Conservation (phyloP, 2,797 vertebrate genomes). For the Balearica regulorum region DNA sequence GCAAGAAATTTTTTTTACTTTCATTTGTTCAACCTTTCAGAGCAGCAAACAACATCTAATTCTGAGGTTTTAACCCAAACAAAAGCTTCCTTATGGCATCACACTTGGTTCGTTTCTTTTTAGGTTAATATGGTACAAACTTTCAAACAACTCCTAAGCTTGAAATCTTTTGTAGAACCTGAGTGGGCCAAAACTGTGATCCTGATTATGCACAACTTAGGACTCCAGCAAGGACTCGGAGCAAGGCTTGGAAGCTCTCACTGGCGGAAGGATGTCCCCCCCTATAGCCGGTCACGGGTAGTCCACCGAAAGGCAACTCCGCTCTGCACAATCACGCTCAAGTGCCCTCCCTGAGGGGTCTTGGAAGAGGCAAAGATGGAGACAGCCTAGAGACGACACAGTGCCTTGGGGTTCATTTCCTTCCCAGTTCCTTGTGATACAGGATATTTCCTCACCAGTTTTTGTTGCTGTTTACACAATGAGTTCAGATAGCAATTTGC, state of each 20-base stretch:
- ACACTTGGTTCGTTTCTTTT: accelerated
- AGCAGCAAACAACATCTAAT: background rate
- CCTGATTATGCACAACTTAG: background rate
- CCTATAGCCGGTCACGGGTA: background rate
- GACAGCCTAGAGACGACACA: background rate
- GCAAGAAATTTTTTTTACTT: background rate
- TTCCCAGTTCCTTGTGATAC: background rate
- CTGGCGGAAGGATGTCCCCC: background rate
- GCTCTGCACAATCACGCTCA: accelerated
- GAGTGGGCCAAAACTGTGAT: background rate
- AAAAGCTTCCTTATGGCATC: background rate
- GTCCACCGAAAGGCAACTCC: background rate
- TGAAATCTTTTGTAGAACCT: background rate
- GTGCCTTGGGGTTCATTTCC: background rate
- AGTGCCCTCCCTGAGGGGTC: background rate
- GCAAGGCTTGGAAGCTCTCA: background rate
- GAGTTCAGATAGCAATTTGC: background rate
- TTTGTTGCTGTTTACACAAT: background rate
- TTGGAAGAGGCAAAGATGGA: background rate
- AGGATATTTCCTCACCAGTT: background rate
- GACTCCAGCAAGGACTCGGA: background rate
- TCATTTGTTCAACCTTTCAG: background rate
- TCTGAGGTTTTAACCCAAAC: background rate
- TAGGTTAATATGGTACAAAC: background rate
- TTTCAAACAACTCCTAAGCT: background rate